These are phyloP conservation scores for Channa argus DNA, from an alignment of 2,113 vertebrate species.

Conservation along the genomic window DNA sequence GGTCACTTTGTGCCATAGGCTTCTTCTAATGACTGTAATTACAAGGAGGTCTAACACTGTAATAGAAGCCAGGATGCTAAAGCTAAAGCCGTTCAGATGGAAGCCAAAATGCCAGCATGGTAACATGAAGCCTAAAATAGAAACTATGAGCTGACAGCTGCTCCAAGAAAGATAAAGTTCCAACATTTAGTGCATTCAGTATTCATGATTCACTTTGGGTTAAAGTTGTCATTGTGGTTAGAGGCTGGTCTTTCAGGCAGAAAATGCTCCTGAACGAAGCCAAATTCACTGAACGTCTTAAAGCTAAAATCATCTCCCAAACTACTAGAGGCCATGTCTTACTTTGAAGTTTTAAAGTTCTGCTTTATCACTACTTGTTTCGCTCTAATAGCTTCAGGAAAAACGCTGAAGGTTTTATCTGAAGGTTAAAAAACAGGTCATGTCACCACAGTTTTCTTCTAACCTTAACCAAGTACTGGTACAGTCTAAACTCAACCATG, in stretches of 20 bases:
- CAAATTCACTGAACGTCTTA: no score
- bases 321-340: no score
- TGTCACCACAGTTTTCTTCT: no score
- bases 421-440: no score
- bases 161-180: not conserved
- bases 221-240: not conserved
- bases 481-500: no score
- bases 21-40: constrained; percentile 74
- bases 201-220: not conserved
- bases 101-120: not conserved
- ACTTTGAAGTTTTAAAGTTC: no score
- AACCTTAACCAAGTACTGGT: no score
- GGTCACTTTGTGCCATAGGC: constrained; percentile 40
- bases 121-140: constrained; percentile 13
- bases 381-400: no score
- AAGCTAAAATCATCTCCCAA: no score
- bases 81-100: not conserved
- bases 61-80: constrained; percentile 43
- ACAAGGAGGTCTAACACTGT: constrained; percentile 36
- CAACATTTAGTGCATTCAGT: not conserved
- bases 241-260: not conserved
- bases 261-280: not conserved
- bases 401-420: no score
- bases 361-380: no score
- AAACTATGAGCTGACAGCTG: not conserved